Conservation (phyloP, 2,797 vertebrate species). For the Pitangus sulphuratus region DNA sequence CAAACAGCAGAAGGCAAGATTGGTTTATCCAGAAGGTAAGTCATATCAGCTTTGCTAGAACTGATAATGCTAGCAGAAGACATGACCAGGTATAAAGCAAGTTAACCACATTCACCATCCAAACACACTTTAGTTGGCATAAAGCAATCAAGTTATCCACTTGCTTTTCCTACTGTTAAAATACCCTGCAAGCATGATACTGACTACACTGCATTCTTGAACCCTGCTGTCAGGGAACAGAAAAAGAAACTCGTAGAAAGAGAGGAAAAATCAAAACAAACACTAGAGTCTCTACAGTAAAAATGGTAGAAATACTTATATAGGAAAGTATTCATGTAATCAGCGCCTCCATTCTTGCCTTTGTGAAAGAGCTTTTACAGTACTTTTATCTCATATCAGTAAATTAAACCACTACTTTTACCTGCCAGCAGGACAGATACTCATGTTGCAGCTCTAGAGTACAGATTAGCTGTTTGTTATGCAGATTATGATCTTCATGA, state of each 20-base stretch:
- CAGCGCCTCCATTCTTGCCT: not conserved
- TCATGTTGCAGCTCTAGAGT: not conserved
- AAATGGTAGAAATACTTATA: not conserved
- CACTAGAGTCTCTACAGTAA: not conserved
- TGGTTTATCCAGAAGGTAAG: not conserved
- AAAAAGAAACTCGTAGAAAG: not conserved
- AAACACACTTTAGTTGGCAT: not conserved
- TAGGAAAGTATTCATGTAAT: not conserved
- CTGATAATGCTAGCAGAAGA: not conserved
- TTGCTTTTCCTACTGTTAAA: not conserved
- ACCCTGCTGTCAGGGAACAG: not conserved
- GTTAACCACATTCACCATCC: not conserved
- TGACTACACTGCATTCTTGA: not conserved
- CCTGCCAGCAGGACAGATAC: not conserved
- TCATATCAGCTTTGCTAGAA: not conserved
- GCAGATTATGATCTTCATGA: not conserved
- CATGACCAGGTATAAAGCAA: not conserved
- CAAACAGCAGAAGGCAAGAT: not conserved
- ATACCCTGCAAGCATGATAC: not conserved
- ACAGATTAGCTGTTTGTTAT: not conserved
- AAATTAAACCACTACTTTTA: not conserved
- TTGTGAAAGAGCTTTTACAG: not conserved
- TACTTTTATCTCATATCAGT: not conserved
- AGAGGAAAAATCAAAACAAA: not conserved
- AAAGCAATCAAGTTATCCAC: not conserved